Base-by-base conservation (phyloP, 2,797 vertebrate species). In the Anas capensis region DNA sequence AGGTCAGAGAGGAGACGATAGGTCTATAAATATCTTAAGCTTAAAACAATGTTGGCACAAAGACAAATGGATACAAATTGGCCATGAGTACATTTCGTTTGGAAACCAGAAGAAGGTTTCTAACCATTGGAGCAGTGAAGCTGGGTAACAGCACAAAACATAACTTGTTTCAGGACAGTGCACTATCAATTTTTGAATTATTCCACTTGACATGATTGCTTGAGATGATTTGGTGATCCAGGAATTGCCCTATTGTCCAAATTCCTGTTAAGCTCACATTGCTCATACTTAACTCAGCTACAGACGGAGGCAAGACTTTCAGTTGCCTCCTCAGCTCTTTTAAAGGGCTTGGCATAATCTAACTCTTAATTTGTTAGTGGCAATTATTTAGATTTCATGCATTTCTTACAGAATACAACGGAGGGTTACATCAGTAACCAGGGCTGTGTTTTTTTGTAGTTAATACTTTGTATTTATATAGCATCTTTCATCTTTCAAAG, bases 401-500 rank as follows among this genome's bases (percentile, higher is more conserved):
- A 33, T 80, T 91, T 95, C 90, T 86, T 82, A 69, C 69, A 34
- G 33, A 78, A 91, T 81, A 81, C 95, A 94, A 19, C 23, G 40
- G 62, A 93, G 61, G 27, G 44, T 92, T 70, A 69, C 58, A 92
- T 71, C 78, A 80, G 42, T 24, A 94, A 82, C 54, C 20, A 82
- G 58, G 79, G 60, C 54, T 40, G n/a, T 49, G 15, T n/a, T 66
- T 83, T 92, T 88, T 71, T 48, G 31, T 93, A 86, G 94, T 92
- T 93, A 94, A 84, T 95, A 92, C 79, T 95, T 96, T 95, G 94
- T 95, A 95, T 72, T 92, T 95, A 92, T 49, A 96, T 82, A 94
- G 83, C 91, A 97, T 24, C 93, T 95, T 96, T 96, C 93, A 96
- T 97, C 95, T 97, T 95, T 93, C 94, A 85, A 97, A 96, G 92